Percentiles rank a stretch among this genome's conserved stretches.
Conservation (phyloP, 2,888 invertebrate species). For the Lysandra bellargus region DNA sequence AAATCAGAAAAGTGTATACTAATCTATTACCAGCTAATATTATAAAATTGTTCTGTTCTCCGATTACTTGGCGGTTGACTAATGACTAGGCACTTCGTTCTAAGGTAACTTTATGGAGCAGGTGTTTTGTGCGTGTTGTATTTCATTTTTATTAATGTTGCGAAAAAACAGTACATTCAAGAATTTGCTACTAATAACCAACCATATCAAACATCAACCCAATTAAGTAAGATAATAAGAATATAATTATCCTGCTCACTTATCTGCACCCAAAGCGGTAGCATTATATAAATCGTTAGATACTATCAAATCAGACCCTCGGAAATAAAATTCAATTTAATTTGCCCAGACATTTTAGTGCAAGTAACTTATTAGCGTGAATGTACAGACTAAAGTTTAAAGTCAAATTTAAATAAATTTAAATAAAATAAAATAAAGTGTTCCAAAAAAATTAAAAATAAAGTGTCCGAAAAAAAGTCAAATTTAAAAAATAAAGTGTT, state of each 20-base stretch:
- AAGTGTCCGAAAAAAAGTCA: neutral
- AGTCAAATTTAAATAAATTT: neutral
- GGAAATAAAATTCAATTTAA: neutral
- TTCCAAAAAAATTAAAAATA: neutral
- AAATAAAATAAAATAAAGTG: neutral
- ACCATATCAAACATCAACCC: neutral
- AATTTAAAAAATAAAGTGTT: neutral
- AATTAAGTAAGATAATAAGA: neutral
- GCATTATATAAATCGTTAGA: constrained; percentile 16
- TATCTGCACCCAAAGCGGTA: neutral
- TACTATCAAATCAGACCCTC: constrained; percentile 7
- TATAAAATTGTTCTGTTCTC: too few species aligned
- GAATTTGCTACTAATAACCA: neutral
- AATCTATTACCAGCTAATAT: too few species aligned
- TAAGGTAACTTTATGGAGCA: too few species aligned
- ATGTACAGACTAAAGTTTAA: neutral
- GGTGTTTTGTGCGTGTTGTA: too few species aligned
- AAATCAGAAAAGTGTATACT: too few species aligned
- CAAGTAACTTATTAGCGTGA: neutral
- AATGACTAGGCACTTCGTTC: too few species aligned
- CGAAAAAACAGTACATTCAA: neutral
- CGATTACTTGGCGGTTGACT: too few species aligned
- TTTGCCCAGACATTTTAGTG: neutral
- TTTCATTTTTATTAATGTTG: neutral
- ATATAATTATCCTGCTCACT: neutral